Evolutionary conservation across 1,140 invertebrate species (phyloP).

Genomic region (Akabosia matsudoensis): DNA sequence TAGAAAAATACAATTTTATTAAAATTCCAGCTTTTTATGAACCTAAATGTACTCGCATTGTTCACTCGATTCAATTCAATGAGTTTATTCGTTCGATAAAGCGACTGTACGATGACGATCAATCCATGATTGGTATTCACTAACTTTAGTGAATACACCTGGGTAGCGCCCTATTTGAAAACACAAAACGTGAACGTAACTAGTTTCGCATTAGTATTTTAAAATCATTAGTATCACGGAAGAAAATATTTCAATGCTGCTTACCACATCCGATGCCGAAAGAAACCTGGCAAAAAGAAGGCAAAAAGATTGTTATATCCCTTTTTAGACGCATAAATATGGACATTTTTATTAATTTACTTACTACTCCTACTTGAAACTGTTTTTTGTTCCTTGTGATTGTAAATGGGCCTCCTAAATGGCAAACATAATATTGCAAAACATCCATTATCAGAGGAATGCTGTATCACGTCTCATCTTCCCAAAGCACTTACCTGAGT

Average conservation of each 20-base stretch:
- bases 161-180: conserved; percentile 4
- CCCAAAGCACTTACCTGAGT: conserved; percentile 12
- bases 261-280: conserved; percentile 4
- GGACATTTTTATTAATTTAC: neutral
- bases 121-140: neutral
- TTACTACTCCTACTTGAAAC: neutral
- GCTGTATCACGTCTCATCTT: neutral
- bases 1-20: no score
- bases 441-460: neutral
- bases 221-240: neutral
- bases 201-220: neutral
- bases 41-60: no score
- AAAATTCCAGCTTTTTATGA: no score
- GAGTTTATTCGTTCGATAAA: neutral
- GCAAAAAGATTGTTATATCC: neutral
- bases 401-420: conserved; percentile 9
- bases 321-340: neutral
- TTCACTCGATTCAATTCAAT: no score
- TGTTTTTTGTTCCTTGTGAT: neutral
- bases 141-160: neutral
- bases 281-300: neutral
- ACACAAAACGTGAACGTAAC: no score
- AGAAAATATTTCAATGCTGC: neutral
- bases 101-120: neutral
- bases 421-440: neutral